Base-by-base conservation (phyloP, 2,113 vertebrate species). In the Suncus etruscus region DNA sequence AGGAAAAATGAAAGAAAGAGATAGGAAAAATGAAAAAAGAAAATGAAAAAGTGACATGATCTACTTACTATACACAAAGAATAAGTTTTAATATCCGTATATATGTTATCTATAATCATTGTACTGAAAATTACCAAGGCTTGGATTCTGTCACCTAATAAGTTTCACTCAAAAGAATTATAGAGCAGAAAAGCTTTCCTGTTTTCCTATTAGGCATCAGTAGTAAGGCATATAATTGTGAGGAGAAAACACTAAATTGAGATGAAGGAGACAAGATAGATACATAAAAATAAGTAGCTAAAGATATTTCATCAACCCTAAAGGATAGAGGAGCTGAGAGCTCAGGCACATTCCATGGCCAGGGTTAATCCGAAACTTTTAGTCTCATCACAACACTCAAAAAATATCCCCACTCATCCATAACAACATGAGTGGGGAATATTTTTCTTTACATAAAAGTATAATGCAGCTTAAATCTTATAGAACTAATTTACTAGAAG, bases 81-180 rank as follows among this genome's bases (percentile, higher is more conserved):
- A 8, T 61, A 39, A 68, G 15, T 15, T 48, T 58, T 66, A 66
- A 27, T 29, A 66, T 11, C 27, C 25, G 11, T 25, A 66, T 29
- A 65, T 54, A 54, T 14, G 54, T 61, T 61, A 61, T 8, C 18
- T 61, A 61, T 61, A 90, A 72, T 0, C 1, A 50, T 47, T 81
- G 83, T 72, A 72, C 63, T 72, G 78, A 84, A 68, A 83, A 83
- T 87, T 51, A 80, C 25, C 25, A 83, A 75, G 12, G 20, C 7
- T 22, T 58, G 11, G 0, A 0, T 4, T 9, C 31, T 86, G 11
- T 54, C 24, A 65, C 69, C 27, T 74, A 32, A 76, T 54, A 88
- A 80, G 3, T 20, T 47, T 90, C n/a, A 66, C n/a, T 90, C 45
- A 83, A 39, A 32, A 54, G 45, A 73, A 47, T 10, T 45, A 73